Percentiles rank a stretch among this genome's conserved stretches.
Conservation (phyloP, 2,888 invertebrate genomes). For the Diplazon laetatorius region DNA sequence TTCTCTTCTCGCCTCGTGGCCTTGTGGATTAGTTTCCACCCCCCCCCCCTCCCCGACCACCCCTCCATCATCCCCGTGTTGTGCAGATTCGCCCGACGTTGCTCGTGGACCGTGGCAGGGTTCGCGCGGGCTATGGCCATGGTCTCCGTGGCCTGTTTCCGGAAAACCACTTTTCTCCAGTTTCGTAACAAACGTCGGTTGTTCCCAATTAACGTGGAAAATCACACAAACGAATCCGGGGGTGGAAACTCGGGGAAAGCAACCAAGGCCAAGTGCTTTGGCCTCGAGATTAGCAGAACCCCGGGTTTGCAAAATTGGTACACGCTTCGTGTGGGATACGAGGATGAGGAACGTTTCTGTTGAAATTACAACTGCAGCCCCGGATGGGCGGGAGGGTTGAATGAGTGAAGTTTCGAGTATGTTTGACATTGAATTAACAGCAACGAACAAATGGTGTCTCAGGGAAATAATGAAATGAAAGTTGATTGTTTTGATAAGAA, state of each 20-base stretch:
- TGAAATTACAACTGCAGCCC: too few species aligned
- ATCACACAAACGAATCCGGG: constrained; percentile 9
- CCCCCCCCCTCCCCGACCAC: too few species aligned
- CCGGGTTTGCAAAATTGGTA: background rate
- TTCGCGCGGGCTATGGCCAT: too few species aligned
- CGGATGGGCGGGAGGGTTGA: background rate
- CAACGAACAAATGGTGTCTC: background rate
- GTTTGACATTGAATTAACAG: background rate
- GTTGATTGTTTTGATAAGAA: too few species aligned
- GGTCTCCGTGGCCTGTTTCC: constrained; percentile 3
- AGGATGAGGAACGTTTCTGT: background rate
- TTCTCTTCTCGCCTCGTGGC: constrained; percentile 46
- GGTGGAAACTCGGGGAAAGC: background rate
- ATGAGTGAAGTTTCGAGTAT: background rate
- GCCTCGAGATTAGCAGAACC: background rate
- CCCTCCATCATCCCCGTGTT: too few species aligned
- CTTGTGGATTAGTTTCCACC: constrained; percentile 62
- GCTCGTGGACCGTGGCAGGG: background rate
- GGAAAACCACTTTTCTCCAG: background rate
- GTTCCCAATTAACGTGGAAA: constrained; percentile 3
- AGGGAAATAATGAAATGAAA: too few species aligned
- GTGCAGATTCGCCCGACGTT: constrained; percentile 35
- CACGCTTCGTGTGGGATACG: too few species aligned
- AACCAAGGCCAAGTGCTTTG: constrained; percentile 1
- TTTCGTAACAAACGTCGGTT: background rate